Evolutionary conservation across 2,888 invertebrate genomes (phyloP).

Genomic region (Drosophila mimica): DNA sequence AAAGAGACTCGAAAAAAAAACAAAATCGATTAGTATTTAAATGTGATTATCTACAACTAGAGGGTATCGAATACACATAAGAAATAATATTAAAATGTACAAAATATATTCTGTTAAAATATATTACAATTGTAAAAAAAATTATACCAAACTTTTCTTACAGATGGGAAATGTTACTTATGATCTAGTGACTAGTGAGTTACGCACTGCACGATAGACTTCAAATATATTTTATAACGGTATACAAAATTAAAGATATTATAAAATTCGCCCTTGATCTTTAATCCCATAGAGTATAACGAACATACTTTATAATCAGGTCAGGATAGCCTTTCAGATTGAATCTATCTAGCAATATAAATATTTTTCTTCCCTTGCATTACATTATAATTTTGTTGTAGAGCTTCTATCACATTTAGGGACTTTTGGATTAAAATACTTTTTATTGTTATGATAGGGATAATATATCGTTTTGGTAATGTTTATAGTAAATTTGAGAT

Average conservation of each 20-base stretch:
- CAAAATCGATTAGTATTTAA: constrained; percentile 27
- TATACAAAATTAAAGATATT: neutral
- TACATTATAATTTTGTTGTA: neutral
- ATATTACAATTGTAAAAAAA: neutral
- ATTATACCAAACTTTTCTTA: neutral
- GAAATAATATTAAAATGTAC: neutral
- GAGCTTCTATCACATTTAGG: neutral
- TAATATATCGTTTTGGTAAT: neutral
- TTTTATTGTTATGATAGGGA: too few species aligned
- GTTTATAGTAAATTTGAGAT: neutral
- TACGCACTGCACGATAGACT: neutral
- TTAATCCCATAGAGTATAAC: neutral
- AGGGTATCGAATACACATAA: constrained; percentile 13
- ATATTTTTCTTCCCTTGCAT: neutral
- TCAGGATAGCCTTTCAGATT: neutral
- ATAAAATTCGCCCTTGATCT: accelerated
- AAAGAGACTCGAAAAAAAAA: constrained; percentile 2
- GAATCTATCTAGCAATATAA: accelerated
- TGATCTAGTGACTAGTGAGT: neutral
- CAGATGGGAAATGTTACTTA: neutral
- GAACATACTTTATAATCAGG: neutral
- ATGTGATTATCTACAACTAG: constrained; percentile 34
- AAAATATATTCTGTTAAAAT: neutral
- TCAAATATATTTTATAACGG: neutral
- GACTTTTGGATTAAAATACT: too few species aligned